Conservation (phyloP, 2,113 vertebrate species). For the Callipepla californica region DNA sequence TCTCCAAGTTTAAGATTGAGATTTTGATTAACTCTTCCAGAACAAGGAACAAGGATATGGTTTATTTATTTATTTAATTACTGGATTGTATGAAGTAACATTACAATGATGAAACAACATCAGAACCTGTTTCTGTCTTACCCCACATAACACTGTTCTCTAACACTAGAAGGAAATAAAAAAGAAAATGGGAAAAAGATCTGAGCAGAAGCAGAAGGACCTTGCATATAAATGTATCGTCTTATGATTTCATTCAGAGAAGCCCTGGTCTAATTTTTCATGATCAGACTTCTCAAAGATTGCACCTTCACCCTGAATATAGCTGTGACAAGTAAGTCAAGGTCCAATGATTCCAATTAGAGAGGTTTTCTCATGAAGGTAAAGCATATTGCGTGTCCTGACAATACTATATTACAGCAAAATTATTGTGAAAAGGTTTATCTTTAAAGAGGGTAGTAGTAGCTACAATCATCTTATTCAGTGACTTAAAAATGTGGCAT, state of each 20-base stretch:
- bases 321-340: slow-evolving; percentile 75
- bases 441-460: slow-evolving; percentile 66
- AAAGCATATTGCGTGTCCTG: slow-evolving; percentile 71
- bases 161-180: neutral
- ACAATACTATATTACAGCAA: slow-evolving; percentile 72
- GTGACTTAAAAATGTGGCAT: slow-evolving; percentile 51
- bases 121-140: too few species aligned
- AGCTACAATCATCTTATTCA: slow-evolving; percentile 64
- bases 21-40: slow-evolving; percentile 40
- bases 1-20: slow-evolving; percentile 25
- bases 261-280: slow-evolving; percentile 60
- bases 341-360: slow-evolving; percentile 82
- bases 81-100: neutral
- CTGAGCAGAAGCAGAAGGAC: neutral
- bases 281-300: slow-evolving; percentile 61
- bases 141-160: neutral
- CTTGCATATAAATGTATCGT: slow-evolving; percentile 12
- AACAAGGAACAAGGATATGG: neutral
- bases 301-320: slow-evolving; percentile 69
- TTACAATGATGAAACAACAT: neutral
- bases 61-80: neutral
- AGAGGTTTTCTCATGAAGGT: slow-evolving; percentile 69
- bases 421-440: slow-evolving; percentile 60
- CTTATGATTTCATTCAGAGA: slow-evolving; percentile 43
- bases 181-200: neutral